Conservation (phyloP, 2,888 invertebrate genomes). For the Dryocosmus kuriphilus region DNA sequence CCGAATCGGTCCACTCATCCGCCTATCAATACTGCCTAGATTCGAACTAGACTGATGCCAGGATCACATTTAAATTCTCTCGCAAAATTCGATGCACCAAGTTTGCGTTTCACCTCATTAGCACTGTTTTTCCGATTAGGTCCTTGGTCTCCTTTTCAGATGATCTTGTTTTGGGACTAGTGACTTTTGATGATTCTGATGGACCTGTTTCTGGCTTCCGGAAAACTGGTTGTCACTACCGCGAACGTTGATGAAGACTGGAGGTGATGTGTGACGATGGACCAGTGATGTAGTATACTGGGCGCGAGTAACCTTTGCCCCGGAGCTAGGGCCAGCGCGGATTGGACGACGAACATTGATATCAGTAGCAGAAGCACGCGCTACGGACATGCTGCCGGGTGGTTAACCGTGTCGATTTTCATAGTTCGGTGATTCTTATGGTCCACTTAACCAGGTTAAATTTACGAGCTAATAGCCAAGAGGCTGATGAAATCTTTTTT, state of each 20-base stretch:
- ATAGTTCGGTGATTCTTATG: constrained; percentile 28
- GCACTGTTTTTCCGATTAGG: constrained; percentile 10
- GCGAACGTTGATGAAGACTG: constrained; percentile 67
- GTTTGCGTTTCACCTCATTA: not conserved
- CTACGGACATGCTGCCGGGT: constrained; percentile 65
- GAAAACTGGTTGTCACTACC: constrained; percentile 35
- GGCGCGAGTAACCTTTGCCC: constrained; percentile 71
- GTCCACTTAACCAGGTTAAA: constrained; percentile 25
- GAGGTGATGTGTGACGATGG: constrained; percentile 67
- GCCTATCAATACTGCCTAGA: not conserved
- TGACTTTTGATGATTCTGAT: not conserved
- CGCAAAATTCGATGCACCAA: not conserved
- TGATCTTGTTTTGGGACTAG: not conserved
- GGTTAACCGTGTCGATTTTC: constrained; percentile 41
- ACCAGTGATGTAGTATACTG: constrained; percentile 69
- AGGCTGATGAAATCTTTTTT: constrained; percentile 13
- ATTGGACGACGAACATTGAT: constrained; percentile 69
- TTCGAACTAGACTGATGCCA: constrained; percentile 3
- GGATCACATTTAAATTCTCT: not conserved
- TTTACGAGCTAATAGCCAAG: not conserved
- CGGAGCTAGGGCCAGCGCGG: constrained; percentile 64
- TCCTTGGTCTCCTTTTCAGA: constrained; percentile 1
- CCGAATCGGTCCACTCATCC: constrained; percentile 15
- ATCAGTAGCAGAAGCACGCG: constrained; percentile 70
- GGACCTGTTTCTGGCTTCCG: constrained; percentile 24